A percentile compares a stretch with the other conserved stretches of the same genome.
Evolutionary conservation across 1,140 invertebrate genomes (phyloP).

Genomic region (Heliconius melpomene): DNA sequence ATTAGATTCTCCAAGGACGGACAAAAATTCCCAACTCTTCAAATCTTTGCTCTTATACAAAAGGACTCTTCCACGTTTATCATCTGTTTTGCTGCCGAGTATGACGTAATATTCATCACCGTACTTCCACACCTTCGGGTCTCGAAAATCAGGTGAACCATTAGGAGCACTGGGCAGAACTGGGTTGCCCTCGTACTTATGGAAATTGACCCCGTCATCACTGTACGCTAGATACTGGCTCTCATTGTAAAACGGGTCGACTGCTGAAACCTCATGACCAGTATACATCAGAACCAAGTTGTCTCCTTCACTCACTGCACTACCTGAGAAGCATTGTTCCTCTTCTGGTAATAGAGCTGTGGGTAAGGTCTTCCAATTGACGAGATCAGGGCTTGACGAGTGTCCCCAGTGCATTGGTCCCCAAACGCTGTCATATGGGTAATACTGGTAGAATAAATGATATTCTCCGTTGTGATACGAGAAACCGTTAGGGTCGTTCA

Average conservation of each 20-base stretch:
- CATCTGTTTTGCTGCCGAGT: constrained; percentile 66
- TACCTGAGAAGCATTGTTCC: constrained; percentile 75
- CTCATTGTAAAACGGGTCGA: constrained; percentile 59
- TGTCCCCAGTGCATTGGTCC: constrained; percentile 78
- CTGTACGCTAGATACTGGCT: constrained; percentile 71
- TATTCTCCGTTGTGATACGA: constrained; percentile 67
- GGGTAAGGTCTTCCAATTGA: constrained; percentile 69
- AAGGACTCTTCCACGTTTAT: constrained; percentile 63
- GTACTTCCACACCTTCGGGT: constrained; percentile 74
- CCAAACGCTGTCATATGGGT: constrained; percentile 67
- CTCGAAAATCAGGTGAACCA: constrained; percentile 69
- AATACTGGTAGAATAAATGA: constrained; percentile 75
- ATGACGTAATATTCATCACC: constrained; percentile 71
- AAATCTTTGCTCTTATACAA: constrained; percentile 70
- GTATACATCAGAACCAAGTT: constrained; percentile 71
- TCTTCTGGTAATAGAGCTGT: constrained; percentile 72
- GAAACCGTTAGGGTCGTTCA: constrained; percentile 79
- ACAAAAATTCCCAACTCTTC: constrained; percentile 69
- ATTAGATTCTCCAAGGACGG: constrained; percentile 62
- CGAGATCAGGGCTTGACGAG: constrained; percentile 61
- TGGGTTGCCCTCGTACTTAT: constrained; percentile 70
- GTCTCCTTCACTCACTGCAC: constrained; percentile 60
- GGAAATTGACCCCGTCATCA: constrained; percentile 66
- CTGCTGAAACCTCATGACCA: constrained; percentile 48
- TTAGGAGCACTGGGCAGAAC: constrained; percentile 61